Evolutionary conservation across 2,113 vertebrate genomes (phyloP), one percentile per base, ranked within the genome.

Genomic region (Poicephalus gulielmi): DNA sequence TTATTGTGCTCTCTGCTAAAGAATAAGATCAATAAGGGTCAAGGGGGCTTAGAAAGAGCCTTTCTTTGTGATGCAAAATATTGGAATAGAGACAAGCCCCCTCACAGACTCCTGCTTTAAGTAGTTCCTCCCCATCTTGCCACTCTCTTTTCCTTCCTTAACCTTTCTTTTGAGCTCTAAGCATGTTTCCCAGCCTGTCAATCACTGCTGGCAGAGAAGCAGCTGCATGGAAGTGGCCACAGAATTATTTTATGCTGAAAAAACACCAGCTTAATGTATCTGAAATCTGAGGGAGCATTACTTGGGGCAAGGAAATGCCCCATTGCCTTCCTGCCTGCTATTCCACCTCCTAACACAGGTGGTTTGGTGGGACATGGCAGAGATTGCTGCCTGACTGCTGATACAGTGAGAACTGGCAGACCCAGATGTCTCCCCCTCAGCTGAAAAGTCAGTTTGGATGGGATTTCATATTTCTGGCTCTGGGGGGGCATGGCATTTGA

Each of bases 161-260:
- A 84, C 62, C 80, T 89, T 95, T 88, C 75, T 90, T 93, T 80
- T 86, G 67, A 89, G 46, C n/a, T 90, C 62, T 78, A 66, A 92
- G 24, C 63, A 82, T 1, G 5, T 90, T 89, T 92, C 53, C 53
- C 35, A 53, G 78, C 10, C 49, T 84, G 73, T 88, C 91, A 92
- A 46, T 88, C 92, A 90, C 17, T 0, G 1, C 68, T 89, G 80
- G 86, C 77, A 95, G 86, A 97, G 71, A 35, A 89, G 86, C 86
- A 95, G 95, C 89, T 96, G 96, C 86, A 92, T 22, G 20, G 91
- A 94, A 88, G 66, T 60, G 66, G 91, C 93, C 91, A 47, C 4
- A 2, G 62, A 94, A 95, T 50, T 35, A 81, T 89, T 89, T 86
- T 68, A 75, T 25, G 9, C 50, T 82, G 64, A 84, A 86, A 88